Percentiles rank a stretch among this genome's conserved stretches.
phyloP scores from a whole-genome alignment of 2,113 vertebrate species.

The Anguilla japonica region DNA sequence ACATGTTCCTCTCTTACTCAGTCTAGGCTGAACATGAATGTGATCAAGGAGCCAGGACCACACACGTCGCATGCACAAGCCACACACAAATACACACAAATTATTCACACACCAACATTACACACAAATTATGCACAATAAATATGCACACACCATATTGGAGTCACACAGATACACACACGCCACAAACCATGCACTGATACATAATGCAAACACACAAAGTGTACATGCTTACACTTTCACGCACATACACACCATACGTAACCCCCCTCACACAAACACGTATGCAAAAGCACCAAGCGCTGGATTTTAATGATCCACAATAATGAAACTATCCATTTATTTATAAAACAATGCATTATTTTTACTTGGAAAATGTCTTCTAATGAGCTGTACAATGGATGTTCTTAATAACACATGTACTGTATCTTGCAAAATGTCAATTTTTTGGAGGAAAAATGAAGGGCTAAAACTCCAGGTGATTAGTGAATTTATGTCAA shows the following conservation, averaged over 20 bases:
- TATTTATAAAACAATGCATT: not conserved
- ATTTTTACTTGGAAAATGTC: not conserved
- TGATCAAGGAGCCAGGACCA: slow-evolving; percentile 33
- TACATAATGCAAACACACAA: slow-evolving; percentile 16
- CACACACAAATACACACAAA: not conserved
- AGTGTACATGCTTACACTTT: not conserved
- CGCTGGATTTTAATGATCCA: slow-evolving; percentile 39
- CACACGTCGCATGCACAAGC: not conserved
- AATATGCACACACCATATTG: not conserved
- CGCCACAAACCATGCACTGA: slow-evolving; percentile 17
- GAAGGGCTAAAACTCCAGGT: slow-evolving; percentile 14
- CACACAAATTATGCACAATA: not conserved
- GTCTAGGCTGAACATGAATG: slow-evolving; percentile 29
- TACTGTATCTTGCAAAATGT: not conserved
- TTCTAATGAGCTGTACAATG: slow-evolving; percentile 25
- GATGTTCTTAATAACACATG: too few species aligned
- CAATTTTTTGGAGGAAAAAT: slow-evolving; percentile 25
- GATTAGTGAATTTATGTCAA: too few species aligned
- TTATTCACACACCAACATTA: too few species aligned
- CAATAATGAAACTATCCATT: slow-evolving; percentile 28
- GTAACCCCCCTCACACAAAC: too few species aligned
- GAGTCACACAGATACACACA: slow-evolving; percentile 22
- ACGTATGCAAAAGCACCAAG: slow-evolving; percentile 22
- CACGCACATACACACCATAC: too few species aligned
- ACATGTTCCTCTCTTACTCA: slow-evolving; percentile 25